These are phyloP conservation scores for Nothobranchius furzeri DNA, from an alignment of 2,113 vertebrate genomes.

Conservation along the genomic window DNA sequence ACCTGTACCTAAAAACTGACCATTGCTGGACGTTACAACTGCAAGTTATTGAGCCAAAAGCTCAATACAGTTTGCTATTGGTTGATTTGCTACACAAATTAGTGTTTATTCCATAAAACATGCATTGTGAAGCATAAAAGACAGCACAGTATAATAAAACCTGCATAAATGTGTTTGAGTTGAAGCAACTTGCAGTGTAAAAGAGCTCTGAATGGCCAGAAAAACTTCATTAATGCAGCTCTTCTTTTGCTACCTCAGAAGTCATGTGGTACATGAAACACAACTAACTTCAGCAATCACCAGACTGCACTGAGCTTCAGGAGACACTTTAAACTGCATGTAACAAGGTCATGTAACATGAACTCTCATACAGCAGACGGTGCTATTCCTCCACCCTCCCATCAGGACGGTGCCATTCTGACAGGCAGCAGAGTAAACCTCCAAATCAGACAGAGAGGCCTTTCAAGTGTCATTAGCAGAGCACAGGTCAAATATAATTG, in stretches of 20 bases:
- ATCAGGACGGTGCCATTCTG: constrained; percentile 35
- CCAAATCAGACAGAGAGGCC: constrained; percentile 49
- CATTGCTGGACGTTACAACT: too few species aligned
- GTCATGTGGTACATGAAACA: not conserved
- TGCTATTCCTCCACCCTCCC: constrained; percentile 61
- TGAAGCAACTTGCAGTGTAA: not conserved
- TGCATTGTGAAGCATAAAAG: too few species aligned
- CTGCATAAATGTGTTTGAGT: not conserved
- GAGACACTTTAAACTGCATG: not conserved
- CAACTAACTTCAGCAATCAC: not conserved
- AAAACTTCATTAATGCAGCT: not conserved
- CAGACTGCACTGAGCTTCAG: not conserved
- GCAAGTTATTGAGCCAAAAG: too few species aligned
- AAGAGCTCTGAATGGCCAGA: not conserved
- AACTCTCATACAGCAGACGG: constrained; percentile 67
- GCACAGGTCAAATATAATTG: constrained; percentile 68
- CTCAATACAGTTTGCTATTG: too few species aligned
- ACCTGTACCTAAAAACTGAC: too few species aligned
- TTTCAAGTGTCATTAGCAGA: constrained; percentile 32
- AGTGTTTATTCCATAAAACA: too few species aligned
- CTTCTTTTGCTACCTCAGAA: not conserved
- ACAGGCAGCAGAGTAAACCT: constrained; percentile 9
- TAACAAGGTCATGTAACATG: not conserved
- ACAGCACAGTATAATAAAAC: too few species aligned
- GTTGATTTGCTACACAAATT: too few species aligned